phyloP scores from a whole-genome alignment of 1,140 invertebrate species.

The Cyrtorhinus lividipennis region DNA sequence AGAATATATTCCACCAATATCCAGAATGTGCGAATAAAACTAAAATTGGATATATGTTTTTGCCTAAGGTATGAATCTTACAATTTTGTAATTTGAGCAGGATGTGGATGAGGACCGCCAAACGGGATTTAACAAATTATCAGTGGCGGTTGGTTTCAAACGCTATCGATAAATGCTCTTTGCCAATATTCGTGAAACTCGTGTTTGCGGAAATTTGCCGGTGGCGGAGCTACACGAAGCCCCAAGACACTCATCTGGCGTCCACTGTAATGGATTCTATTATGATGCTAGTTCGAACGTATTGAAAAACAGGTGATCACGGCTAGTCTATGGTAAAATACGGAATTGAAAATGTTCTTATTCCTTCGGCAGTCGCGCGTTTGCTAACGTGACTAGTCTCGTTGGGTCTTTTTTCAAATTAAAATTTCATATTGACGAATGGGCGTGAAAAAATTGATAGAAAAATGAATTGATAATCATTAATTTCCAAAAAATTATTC shows the following conservation, averaged over 20 bases:
- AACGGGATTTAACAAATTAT: conserved; percentile 74
- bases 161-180: conserved; percentile 80
- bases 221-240: conserved; percentile 93
- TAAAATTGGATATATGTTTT: too few relatives aligned
- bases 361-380: too few relatives aligned
- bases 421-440: not conserved
- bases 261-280: conserved; percentile 95
- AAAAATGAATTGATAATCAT: not conserved
- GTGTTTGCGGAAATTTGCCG: conserved; percentile 92
- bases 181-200: conserved; percentile 94
- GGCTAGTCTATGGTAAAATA: not conserved
- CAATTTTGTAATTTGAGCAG: too few relatives aligned
- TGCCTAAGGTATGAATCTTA: too few relatives aligned
- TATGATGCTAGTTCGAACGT: conserved; percentile 87
- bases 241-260: conserved; percentile 78
- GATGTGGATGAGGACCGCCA: conserved; percentile 86
- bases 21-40: too few relatives aligned
- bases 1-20: too few relatives aligned
- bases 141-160: conserved; percentile 92
- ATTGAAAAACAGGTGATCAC: conserved; percentile 77
- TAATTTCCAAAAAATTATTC: too few relatives aligned
- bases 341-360: conserved; percentile 1
- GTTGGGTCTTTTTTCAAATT: not conserved
- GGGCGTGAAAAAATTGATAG: not conserved
- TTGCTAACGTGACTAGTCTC: too few relatives aligned